These are phyloP conservation scores for Gadus chalcogrammus DNA, from an alignment of 2,113 vertebrate species.

Conservation along the genomic window DNA sequence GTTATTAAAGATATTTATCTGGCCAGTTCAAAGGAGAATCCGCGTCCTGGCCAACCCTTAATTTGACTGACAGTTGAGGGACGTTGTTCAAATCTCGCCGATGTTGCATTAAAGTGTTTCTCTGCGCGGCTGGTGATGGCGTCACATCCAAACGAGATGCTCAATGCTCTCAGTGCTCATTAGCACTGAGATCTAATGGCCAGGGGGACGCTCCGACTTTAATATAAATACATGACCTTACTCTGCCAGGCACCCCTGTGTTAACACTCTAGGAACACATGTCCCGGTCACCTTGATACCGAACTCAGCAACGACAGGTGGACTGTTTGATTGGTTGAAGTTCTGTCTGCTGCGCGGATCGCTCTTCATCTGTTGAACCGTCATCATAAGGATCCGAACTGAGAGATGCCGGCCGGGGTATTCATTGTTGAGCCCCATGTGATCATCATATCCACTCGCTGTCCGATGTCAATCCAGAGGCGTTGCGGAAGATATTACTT, in stretches of 20 bases:
- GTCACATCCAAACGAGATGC: conserved; percentile 45
- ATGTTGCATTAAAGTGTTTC: conserved; percentile 11
- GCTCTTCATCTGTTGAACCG: conserved; percentile 29
- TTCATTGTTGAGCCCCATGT: conserved; percentile 73
- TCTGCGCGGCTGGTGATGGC: conserved; percentile 33
- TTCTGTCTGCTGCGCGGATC: too few relatives aligned
- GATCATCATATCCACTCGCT: conserved; percentile 74
- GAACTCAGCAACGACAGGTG: not conserved
- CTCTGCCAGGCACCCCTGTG: conserved; percentile 3
- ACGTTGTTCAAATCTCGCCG: conserved; percentile 12
- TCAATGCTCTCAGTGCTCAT: conserved; percentile 46
- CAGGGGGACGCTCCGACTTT: conserved; percentile 25
- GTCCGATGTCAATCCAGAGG: conserved; percentile 71
- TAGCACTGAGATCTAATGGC: conserved; percentile 32
- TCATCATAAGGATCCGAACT: conserved; percentile 71
- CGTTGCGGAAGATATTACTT: conserved; percentile 74
- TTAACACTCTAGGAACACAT: not conserved
- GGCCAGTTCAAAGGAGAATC: conserved; percentile 49
- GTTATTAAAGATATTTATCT: conserved; percentile 55
- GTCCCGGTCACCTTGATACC: too few relatives aligned
- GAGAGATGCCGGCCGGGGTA: conserved; percentile 68
- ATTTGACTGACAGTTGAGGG: conserved; percentile 1
- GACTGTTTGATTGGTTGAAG: too few relatives aligned
- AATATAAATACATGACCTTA: conserved; percentile 31
- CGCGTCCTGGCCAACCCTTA: conserved; percentile 15